Evolutionary conservation across 2,888 invertebrate species (phyloP), one percentile per base, ranked within the genome.

Genomic region (Sabatieria punctata): DNA sequence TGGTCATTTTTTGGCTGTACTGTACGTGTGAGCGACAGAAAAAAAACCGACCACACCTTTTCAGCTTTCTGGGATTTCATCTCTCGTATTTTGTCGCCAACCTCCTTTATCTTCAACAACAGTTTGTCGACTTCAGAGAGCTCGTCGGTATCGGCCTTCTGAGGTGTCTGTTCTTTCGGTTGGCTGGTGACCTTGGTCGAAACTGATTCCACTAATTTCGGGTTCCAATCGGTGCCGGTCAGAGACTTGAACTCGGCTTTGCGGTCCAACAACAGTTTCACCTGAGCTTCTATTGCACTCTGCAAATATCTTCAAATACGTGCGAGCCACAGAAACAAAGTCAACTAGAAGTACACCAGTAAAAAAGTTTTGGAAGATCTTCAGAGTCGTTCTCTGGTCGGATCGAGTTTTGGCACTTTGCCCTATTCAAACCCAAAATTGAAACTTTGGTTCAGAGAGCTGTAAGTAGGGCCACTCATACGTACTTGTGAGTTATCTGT

Each of bases 221-320:
- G 74, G 53, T 72, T 74, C 74, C 78, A 76, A 48, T 79, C 79
- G 55, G 70, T 57, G 0, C 78, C 80, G 3, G 78, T 78, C 36
- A 72, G 61, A 11, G 73, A 68, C 65, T 85, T 86, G 67, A 78
- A 86, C 51, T 82, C 76, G 0, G 74, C 70, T 67, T 88, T 88
- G 1, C 85, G 65, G 11, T 72, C 72, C 23, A 84, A 64, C 1
- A 86, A 65, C 24, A 56, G 56, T 55, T 75, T 71, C 1, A 79
- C 75, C 54, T 73, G 76, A 24, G 64, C 65, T 36, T 77, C 75
- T 24, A 78, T 57, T 13, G 49, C 68, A 38, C 53, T 50, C 53
- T 57, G 37, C 23, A 49, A 46, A n/a, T 15, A 21, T 38, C 21
- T 6, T 21, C 38, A 18, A 38, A 15, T 38, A 11, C n/a, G 21